Conservation (phyloP, 2,888 invertebrate genomes). For the Pammene fasciana region DNA sequence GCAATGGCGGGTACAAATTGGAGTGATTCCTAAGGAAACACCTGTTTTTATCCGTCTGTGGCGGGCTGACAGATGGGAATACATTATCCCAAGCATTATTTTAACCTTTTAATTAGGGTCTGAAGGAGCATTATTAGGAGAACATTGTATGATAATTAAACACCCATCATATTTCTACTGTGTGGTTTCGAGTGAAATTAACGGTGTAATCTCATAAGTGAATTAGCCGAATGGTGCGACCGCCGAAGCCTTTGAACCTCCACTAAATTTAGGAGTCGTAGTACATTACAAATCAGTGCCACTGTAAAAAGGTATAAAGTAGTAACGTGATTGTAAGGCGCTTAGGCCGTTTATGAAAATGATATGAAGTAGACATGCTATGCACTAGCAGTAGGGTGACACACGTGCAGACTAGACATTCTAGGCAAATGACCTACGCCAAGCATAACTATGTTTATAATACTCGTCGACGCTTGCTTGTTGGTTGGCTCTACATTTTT, state of each 20-base stretch:
- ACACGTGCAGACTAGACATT: neutral
- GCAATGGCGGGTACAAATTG: too few species aligned
- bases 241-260: conserved; percentile 30
- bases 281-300: neutral
- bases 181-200: conserved; percentile 20
- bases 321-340: neutral
- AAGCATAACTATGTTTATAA: neutral
- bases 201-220: conserved; percentile 23
- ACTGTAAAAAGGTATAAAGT: neutral
- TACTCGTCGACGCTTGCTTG: too few species aligned
- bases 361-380: neutral
- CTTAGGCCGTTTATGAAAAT: neutral
- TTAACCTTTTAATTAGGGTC: too few species aligned
- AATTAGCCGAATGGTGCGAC: conserved; percentile 29
- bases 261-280: neutral
- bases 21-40: too few species aligned
- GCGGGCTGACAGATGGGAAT: too few species aligned
- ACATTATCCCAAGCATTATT: too few species aligned
- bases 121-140: too few species aligned
- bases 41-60: too few species aligned
- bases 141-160: too few species aligned
- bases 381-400: neutral
- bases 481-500: too few species aligned
- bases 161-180: too few species aligned
- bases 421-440: neutral